phyloP scores from a whole-genome alignment of 2,113 vertebrate genomes.

The Montifringilla adamsi region DNA sequence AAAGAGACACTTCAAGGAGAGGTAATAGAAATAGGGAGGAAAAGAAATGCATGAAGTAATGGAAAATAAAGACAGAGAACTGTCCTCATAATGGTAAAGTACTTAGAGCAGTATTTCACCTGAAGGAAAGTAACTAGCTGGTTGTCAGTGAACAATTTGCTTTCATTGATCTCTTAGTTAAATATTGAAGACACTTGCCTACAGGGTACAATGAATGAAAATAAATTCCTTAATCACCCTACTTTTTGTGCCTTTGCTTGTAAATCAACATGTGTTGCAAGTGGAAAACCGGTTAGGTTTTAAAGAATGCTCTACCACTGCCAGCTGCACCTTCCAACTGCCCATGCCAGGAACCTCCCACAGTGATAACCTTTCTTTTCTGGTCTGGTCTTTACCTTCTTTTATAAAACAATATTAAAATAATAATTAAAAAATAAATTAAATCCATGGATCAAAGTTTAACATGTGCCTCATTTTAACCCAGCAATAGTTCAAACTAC shows the following conservation, averaged over 20 bases:
- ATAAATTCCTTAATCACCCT: conserved; percentile 43
- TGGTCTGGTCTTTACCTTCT: neutral
- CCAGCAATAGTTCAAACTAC: neutral
- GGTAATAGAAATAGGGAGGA: neutral
- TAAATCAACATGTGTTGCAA: conserved; percentile 16
- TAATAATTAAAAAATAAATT: neutral
- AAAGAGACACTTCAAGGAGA: neutral
- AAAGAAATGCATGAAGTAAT: neutral
- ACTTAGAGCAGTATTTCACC: neutral
- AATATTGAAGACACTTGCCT: conserved; percentile 49
- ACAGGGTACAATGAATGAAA: conserved; percentile 19
- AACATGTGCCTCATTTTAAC: neutral
- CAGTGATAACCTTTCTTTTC: neutral
- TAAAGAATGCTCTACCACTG: neutral
- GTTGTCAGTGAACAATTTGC: conserved; percentile 19
- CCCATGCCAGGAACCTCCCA: neutral
- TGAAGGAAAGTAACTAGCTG: conserved; percentile 1
- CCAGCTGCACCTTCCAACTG: neutral
- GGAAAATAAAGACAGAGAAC: neutral
- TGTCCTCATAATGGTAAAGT: neutral
- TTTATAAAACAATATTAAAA: neutral
- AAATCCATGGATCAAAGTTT: neutral
- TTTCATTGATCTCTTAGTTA: conserved; percentile 29
- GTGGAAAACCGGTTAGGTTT: neutral
- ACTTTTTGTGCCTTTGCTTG: neutral